Percentiles rank a stretch among this genome's conserved stretches.
Conservation (phyloP, 2,113 vertebrate genomes). For the Corythoichthys intestinalis region DNA sequence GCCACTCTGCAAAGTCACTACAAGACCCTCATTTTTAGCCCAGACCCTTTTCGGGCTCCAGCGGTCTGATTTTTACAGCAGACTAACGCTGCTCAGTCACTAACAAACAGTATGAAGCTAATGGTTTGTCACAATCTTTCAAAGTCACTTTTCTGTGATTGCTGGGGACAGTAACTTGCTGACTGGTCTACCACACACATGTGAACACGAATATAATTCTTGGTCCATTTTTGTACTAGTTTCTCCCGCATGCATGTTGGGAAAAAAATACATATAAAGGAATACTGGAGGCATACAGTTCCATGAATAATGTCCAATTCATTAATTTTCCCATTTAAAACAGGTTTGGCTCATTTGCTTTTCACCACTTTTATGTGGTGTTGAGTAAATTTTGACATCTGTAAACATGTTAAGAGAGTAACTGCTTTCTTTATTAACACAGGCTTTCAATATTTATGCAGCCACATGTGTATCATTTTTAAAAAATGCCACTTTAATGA, state of each 20-base stretch:
- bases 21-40: conserved; percentile 47
- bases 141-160: conserved; percentile 33
- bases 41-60: conserved; percentile 22
- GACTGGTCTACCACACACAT: conserved; percentile 7
- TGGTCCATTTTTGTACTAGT: conserved; percentile 8
- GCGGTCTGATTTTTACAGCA: conserved; percentile 39
- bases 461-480: no score
- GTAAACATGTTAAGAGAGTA: neutral
- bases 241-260: conserved; percentile 16
- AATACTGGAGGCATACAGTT: no score
- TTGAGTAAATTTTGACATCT: neutral
- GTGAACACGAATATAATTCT: conserved; percentile 12
- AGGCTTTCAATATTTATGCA: no score
- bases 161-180: conserved; percentile 28
- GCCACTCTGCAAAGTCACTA: conserved; percentile 54
- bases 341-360: neutral
- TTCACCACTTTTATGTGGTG: conserved; percentile 9
- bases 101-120: conserved; percentile 25
- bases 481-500: no score
- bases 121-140: conserved; percentile 45
- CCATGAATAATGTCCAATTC: neutral
- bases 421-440: no score
- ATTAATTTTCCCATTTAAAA: conserved; percentile 8
- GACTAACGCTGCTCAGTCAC: conserved; percentile 24
- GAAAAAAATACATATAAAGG: neutral